phyloP scores from a whole-genome alignment of 1,140 invertebrate species.

The Octopus sinensis region DNA sequence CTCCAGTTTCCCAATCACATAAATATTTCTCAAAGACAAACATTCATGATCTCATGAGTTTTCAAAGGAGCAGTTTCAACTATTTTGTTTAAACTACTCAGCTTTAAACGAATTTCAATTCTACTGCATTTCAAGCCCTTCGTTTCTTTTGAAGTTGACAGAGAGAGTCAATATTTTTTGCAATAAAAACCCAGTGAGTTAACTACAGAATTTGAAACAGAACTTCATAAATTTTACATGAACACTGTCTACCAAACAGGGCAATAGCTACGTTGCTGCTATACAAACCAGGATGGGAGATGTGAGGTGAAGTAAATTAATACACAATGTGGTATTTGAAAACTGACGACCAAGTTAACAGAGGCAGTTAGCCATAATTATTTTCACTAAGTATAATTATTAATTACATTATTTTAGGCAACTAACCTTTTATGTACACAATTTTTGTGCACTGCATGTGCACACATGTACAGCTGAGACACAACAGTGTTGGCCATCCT shows the following conservation, averaged over 20 bases:
- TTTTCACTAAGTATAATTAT: too few species aligned
- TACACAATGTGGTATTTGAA: not conserved
- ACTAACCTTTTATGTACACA: not conserved
- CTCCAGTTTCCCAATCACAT: constrained; percentile 1
- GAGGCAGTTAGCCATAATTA: not conserved
- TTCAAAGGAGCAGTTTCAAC: not conserved
- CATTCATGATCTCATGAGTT: not conserved
- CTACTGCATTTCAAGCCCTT: not conserved
- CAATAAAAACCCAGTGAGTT: not conserved
- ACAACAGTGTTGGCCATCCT: too few species aligned
- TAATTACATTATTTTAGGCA: not conserved
- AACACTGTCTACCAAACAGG: not conserved
- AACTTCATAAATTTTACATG: not conserved
- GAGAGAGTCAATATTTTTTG: not conserved
- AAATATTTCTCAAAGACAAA: not conserved
- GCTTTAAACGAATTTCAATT: not conserved
- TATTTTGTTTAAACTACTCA: not conserved
- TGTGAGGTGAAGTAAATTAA: not conserved
- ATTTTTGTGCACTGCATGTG: not conserved
- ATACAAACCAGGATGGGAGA: not conserved
- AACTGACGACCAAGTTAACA: not conserved
- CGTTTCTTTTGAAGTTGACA: not conserved
- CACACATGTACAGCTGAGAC: not conserved
- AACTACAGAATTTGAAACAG: not conserved
- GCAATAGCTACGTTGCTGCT: not conserved